Evolutionary conservation across 2,888 invertebrate species (phyloP).

Genomic region (Mesopsocus fuscifrons): DNA sequence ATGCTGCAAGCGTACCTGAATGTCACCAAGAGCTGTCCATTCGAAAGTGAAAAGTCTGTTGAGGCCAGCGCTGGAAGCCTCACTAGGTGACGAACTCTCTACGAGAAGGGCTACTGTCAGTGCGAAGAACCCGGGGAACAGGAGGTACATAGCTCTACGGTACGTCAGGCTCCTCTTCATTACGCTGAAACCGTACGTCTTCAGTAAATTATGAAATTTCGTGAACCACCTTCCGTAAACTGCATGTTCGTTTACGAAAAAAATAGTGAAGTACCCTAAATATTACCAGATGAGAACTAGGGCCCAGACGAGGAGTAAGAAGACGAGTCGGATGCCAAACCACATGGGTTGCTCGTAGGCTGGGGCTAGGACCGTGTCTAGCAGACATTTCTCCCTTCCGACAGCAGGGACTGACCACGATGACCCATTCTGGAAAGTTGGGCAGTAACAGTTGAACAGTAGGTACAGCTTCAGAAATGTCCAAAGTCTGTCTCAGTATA

Average conservation of each 20-base stretch:
- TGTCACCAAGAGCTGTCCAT: background rate
- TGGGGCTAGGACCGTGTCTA: background rate
- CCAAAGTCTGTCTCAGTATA: no score
- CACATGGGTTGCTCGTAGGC: slow-evolving; percentile 35
- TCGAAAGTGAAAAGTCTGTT: background rate
- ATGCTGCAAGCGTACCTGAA: no score
- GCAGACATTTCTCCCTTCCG: background rate
- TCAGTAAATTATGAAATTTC: no score
- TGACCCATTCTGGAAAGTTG: no score
- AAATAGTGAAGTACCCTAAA: no score
- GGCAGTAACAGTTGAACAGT: no score
- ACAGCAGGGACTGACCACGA: no score
- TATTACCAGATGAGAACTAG: slow-evolving; percentile 41
- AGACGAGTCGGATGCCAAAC: slow-evolving; percentile 40
- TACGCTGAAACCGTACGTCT: background rate
- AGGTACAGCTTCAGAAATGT: no score
- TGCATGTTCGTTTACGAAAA: no score
- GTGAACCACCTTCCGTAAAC: no score
- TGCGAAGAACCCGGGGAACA: background rate
- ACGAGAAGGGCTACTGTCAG: background rate
- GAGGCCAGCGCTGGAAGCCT: background rate
- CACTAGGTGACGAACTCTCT: background rate
- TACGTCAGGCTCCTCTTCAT: background rate
- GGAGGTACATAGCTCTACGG: background rate
- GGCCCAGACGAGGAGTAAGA: slow-evolving; percentile 43